Conservation (phyloP, 2,113 vertebrate species). For the Chaetura pelagica region DNA sequence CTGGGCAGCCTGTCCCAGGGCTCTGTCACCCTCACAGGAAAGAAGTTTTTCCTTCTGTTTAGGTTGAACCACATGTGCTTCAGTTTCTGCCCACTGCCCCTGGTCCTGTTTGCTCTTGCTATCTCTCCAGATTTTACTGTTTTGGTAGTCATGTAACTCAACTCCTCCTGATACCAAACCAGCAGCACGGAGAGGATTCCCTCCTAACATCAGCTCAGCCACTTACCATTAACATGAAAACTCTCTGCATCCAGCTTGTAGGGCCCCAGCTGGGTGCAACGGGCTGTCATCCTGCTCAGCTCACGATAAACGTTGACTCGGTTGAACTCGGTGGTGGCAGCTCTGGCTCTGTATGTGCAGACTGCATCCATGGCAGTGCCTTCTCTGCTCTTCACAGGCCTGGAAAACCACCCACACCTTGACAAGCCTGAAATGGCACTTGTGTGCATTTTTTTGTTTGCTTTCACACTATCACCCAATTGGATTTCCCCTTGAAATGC, state of each 20-base stretch:
- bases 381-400: not conserved
- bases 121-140: not conserved
- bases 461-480: not conserved
- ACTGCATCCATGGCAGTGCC: not conserved
- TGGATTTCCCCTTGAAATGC: not conserved
- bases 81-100: no score
- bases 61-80: no score
- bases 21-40: no score
- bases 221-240: slow-evolving; percentile 36
- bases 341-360: slow-evolving; percentile 1
- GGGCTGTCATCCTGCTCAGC: not conserved
- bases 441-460: not conserved
- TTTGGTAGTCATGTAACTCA: not conserved
- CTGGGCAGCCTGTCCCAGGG: no score
- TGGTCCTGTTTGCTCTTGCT: not conserved
- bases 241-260: slow-evolving; percentile 7
- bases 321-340: not conserved
- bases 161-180: not conserved
- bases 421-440: not conserved
- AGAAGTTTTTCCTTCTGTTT: no score
- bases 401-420: not conserved
- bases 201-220: not conserved
- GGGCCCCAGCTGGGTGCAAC: not conserved
- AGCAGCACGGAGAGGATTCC: not conserved
- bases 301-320: not conserved